Evolutionary conservation across 2,888 invertebrate genomes (phyloP), one percentile per base, ranked within the genome.

Genomic region (Nomada hirtipes): DNA sequence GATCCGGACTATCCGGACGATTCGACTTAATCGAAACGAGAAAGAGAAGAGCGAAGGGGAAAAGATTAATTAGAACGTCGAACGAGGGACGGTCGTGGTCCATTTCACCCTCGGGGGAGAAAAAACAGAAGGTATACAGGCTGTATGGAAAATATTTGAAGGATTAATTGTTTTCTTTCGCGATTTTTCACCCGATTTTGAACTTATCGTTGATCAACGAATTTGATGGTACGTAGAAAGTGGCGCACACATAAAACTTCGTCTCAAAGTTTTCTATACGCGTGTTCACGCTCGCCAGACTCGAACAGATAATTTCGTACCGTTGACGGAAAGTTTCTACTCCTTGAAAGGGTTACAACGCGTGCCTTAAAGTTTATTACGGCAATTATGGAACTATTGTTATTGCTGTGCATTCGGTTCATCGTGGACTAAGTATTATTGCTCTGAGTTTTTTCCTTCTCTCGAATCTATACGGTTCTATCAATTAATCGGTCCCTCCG

Each of bases 351-450:
- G 13, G 50, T 36, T 20, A 52, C 59, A 50, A 69, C 52, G 15
- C 57, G 72, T n/a, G 10, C 42, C 76, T 77, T 65, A 70, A 60
- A 0, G 11, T 44, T 23, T 7, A n/a, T 70, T 23, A 57, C 9
- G 42, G 4, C 70, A 63, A 67, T n/a, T n/a, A 78, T 50, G 81
- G 76, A 57, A 53, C 53, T 4, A 26, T 15, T 18, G 23, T 74
- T 86, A 86, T 86, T 85, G 86, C 87, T 85, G 44, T 65, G 50
- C 71, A 74, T 36, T 61, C 71, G 70, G 57, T 80, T 63, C 47
- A 52, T 75, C 69, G 18, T 60, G 50, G 64, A 59, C 57, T 65
- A 65, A 7, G 57, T 69, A 87, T 85, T 86, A 87, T 86, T 86
- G 86, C 87, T 86, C 60, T 59, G 29, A 20, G 59, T 69, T n/a